These are phyloP conservation scores for Mellilla xanthometata DNA, from an alignment of 2,888 invertebrate species.

Conservation along the genomic window DNA sequence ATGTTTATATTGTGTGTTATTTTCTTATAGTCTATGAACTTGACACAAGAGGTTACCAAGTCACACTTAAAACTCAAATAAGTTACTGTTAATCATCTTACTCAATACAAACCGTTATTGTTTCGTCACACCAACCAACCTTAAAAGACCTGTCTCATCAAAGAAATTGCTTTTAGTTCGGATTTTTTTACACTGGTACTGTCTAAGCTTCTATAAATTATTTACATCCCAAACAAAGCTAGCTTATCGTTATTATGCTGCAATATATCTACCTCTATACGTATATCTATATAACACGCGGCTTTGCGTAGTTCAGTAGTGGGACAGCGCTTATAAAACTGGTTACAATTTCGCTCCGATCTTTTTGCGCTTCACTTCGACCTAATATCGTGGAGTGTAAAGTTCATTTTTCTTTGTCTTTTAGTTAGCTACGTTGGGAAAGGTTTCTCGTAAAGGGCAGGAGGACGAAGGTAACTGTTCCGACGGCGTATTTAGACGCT, in stretches of 20 bases:
- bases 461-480: slow-evolving; percentile 55
- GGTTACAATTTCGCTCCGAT: slow-evolving; percentile 38
- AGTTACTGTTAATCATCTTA: slow-evolving; percentile 14
- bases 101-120: slow-evolving; percentile 15
- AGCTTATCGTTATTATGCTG: slow-evolving; percentile 42
- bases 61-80: slow-evolving; percentile 2
- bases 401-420: slow-evolving; percentile 21
- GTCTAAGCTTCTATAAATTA: slow-evolving; percentile 34
- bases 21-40: background rate
- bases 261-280: no score
- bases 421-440: slow-evolving; percentile 22
- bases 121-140: slow-evolving; percentile 13
- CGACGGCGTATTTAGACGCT: slow-evolving; percentile 50
- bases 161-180: background rate
- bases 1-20: no score
- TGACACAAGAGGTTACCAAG: background rate
- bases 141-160: slow-evolving; percentile 4
- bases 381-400: slow-evolving; percentile 22
- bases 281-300: slow-evolving; percentile 36
- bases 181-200: slow-evolving; percentile 23
- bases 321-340: slow-evolving; percentile 47
- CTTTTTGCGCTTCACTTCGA: slow-evolving; percentile 25
- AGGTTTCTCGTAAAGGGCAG: slow-evolving; percentile 50
- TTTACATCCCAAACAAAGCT: slow-evolving; percentile 39
- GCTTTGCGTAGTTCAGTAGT: slow-evolving; percentile 59